Evolutionary conservation across 2,797 vertebrate species (phyloP).

Genomic region (Gallirallus australis): DNA sequence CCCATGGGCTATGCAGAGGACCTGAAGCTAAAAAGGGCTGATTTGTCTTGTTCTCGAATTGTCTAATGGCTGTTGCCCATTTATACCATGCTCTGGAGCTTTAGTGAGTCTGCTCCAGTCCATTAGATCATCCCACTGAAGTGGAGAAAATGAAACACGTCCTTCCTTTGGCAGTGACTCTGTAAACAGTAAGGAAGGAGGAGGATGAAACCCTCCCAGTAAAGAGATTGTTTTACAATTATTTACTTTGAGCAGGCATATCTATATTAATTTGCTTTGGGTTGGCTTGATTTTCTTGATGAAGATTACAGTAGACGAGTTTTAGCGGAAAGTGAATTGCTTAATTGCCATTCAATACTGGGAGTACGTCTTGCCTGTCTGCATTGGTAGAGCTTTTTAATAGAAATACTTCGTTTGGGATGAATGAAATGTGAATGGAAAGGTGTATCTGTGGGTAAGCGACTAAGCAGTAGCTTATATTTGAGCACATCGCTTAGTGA

Average conservation of each 20-base stretch:
- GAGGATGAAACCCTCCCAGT: background rate
- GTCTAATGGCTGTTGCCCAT: slow-evolving; percentile 37
- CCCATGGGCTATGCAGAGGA: slow-evolving; percentile 20
- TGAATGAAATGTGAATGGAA: background rate
- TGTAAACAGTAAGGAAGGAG: slow-evolving; percentile 18
- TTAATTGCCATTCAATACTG: slow-evolving; percentile 39
- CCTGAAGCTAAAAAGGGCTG: slow-evolving; percentile 51
- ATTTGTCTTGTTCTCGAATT: slow-evolving; percentile 24
- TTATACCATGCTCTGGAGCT: slow-evolving; percentile 42
- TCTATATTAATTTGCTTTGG: slow-evolving; percentile 56
- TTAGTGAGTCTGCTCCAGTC: background rate
- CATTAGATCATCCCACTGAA: slow-evolving; percentile 61
- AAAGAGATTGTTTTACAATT: slow-evolving; percentile 33
- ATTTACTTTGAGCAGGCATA: slow-evolving; percentile 62
- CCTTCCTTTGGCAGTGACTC: slow-evolving; percentile 33
- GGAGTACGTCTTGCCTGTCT: background rate
- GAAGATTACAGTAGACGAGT: slow-evolving; percentile 52
- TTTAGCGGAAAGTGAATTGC: slow-evolving; percentile 43
- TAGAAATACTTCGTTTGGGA: background rate
- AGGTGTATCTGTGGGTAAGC: background rate
- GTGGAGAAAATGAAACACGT: slow-evolving; percentile 64
- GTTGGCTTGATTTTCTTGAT: slow-evolving; percentile 63
- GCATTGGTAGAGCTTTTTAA: background rate
- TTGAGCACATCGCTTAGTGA: background rate
- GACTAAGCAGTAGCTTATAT: background rate